These are phyloP conservation scores for Drosophila peninsularis DNA, from an alignment of 2,888 invertebrate genomes.

Conservation along the genomic window DNA sequence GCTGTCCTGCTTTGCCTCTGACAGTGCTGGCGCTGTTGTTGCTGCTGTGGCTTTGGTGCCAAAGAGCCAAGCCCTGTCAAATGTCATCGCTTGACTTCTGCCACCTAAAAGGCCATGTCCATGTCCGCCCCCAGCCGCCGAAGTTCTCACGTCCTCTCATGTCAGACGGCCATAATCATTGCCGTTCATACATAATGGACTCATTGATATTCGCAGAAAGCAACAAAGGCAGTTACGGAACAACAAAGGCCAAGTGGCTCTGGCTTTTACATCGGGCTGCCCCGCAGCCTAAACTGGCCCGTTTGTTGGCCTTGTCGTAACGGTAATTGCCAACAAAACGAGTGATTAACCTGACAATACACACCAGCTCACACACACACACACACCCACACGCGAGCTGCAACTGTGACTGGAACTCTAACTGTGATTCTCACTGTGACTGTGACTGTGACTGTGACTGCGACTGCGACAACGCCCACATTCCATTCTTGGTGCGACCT, in stretches of 20 bases:
- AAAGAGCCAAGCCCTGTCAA: slow-evolving; percentile 70
- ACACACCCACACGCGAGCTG: neutral
- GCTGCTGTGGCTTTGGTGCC: slow-evolving; percentile 46
- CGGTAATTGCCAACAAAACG: slow-evolving; percentile 80
- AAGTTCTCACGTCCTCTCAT: slow-evolving; percentile 59
- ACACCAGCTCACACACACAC: slow-evolving; percentile 13
- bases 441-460: neutral
- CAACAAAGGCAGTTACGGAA: slow-evolving; percentile 50
- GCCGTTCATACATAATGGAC: slow-evolving; percentile 74
- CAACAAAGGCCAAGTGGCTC: slow-evolving; percentile 53
- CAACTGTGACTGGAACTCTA: slow-evolving; percentile 8
- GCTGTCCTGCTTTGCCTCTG: neutral
- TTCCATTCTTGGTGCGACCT: slow-evolving; percentile 56
- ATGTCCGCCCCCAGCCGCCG: neutral
- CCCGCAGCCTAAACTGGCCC: slow-evolving; percentile 33
- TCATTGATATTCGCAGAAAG: slow-evolving; percentile 73
- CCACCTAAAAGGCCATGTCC: neutral
- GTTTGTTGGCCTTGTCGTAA: slow-evolving; percentile 62
- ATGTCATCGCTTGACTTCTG: slow-evolving; percentile 52
- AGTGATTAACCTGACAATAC: slow-evolving; percentile 77
- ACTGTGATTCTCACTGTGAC: slow-evolving; percentile 6
- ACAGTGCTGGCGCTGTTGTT: neutral
- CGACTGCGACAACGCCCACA: slow-evolving; percentile 34
- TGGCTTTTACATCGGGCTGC: slow-evolving; percentile 40
- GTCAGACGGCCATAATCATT: slow-evolving; percentile 79